Evolutionary conservation across 2,797 vertebrate species (phyloP).

Genomic region (Onychomys arenicola): DNA sequence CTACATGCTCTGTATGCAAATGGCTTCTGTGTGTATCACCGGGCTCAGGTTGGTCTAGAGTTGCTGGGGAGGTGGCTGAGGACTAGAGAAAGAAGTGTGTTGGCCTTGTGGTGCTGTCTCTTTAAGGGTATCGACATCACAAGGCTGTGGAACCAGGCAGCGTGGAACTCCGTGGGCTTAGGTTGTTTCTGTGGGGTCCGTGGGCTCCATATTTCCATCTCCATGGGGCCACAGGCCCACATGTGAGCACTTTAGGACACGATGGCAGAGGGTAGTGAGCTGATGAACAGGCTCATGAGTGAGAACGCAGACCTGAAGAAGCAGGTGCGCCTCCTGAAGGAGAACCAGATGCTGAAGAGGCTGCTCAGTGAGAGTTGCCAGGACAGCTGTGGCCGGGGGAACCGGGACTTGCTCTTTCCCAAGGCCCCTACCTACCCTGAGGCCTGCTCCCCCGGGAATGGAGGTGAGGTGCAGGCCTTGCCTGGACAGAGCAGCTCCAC

Average conservation of each 20-base stretch:
- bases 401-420: constrained; percentile 29
- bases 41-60: not conserved
- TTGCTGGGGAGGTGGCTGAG: not conserved
- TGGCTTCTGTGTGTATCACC: not conserved
- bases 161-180: constrained; percentile 18
- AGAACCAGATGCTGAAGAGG: constrained; percentile 81
- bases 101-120: not conserved
- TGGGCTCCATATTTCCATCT: constrained; percentile 51
- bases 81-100: not conserved
- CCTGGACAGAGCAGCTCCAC: not conserved
- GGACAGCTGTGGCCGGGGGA: not conserved
- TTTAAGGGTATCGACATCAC: constrained; percentile 81
- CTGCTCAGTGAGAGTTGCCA: constrained; percentile 78
- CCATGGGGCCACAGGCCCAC: constrained; percentile 13
- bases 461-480: constrained; percentile 73
- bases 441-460: not conserved
- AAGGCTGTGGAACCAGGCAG: constrained; percentile 71
- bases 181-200: not conserved
- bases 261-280: constrained; percentile 77
- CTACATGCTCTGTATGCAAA: not conserved
- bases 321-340: constrained; percentile 83
- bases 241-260: not conserved
- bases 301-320: constrained; percentile 84
- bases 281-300: constrained; percentile 80
- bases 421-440: constrained; percentile 48